A percentile compares a stretch with the other conserved stretches of the same genome.
These are phyloP conservation scores for Cydia splendana DNA, from an alignment of 1,140 invertebrate genomes.

Conservation along the genomic window DNA sequence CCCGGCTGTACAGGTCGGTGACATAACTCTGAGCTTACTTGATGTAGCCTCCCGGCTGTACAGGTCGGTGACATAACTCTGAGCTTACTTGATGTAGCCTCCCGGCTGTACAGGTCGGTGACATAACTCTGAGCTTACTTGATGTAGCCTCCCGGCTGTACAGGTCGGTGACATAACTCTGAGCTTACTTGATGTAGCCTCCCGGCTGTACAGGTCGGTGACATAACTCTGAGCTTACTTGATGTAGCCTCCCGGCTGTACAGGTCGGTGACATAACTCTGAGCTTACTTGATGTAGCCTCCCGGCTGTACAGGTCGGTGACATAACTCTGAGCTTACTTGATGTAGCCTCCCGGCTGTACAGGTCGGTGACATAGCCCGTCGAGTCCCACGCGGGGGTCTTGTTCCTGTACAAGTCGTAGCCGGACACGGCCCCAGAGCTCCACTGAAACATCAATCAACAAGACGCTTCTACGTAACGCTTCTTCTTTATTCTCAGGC, in stretches of 20 bases:
- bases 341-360: slow-evolving; percentile 86
- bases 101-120: slow-evolving; percentile 88
- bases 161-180: slow-evolving; percentile 82
- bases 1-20: slow-evolving; percentile 88
- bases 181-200: slow-evolving; percentile 79
- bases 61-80: slow-evolving; percentile 87
- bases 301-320: too few species aligned
- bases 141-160: slow-evolving; percentile 86
- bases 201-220: too few species aligned
- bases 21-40: slow-evolving; percentile 81
- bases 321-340: slow-evolving; percentile 53
- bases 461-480: slow-evolving; percentile 15
- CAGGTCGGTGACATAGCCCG: slow-evolving; percentile 87
- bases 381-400: slow-evolving; percentile 80
- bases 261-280: too few species aligned
- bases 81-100: slow-evolving; percentile 80
- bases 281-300: slow-evolving; percentile 79
- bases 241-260: too few species aligned
- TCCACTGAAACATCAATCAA: slow-evolving; percentile 49
- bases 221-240: slow-evolving; percentile 47
- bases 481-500: too few species aligned
- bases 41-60: slow-evolving; percentile 86
- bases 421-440: slow-evolving; percentile 71
- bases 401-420: slow-evolving; percentile 84
- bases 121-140: slow-evolving; percentile 81